These are phyloP conservation scores for Mantis religiosa DNA, from an alignment of 2,888 invertebrate species.

Conservation along the genomic window DNA sequence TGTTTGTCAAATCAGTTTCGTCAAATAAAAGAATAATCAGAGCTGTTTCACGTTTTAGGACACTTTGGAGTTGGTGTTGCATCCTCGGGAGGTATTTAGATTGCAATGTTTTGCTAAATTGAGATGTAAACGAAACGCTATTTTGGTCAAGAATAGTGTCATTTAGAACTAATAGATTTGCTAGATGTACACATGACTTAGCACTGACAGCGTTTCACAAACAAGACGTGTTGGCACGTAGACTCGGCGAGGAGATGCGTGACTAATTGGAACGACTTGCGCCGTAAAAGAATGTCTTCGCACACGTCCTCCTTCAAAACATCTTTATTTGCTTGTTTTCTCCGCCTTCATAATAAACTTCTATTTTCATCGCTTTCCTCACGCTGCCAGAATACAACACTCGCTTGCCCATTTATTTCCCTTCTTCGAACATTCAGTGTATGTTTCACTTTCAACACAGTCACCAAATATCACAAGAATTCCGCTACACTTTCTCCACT, in stretches of 20 bases:
- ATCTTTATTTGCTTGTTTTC: neutral
- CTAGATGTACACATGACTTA: neutral
- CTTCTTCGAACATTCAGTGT: too few species aligned
- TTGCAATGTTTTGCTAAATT: too few species aligned
- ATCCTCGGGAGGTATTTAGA: too few species aligned
- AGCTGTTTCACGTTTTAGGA: too few species aligned
- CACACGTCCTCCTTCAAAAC: neutral
- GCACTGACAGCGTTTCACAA: neutral
- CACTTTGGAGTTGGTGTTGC: too few species aligned
- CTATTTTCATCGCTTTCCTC: neutral
- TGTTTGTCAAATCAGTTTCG: too few species aligned
- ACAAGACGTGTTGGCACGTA: neutral
- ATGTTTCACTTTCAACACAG: too few species aligned
- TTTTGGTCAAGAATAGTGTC: neutral
- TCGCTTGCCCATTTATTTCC: neutral
- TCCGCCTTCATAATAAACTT: neutral
- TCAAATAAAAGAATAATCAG: too few species aligned
- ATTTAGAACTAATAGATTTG: neutral
- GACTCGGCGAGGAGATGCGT: neutral
- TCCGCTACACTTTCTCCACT: too few species aligned
- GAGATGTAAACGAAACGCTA: neutral
- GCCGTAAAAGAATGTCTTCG: neutral
- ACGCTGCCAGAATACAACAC: too few species aligned
- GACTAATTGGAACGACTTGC: neutral
- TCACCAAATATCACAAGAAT: too few species aligned